Conservation (phyloP, 2,888 invertebrate species). For the Monochamus alternatus region DNA sequence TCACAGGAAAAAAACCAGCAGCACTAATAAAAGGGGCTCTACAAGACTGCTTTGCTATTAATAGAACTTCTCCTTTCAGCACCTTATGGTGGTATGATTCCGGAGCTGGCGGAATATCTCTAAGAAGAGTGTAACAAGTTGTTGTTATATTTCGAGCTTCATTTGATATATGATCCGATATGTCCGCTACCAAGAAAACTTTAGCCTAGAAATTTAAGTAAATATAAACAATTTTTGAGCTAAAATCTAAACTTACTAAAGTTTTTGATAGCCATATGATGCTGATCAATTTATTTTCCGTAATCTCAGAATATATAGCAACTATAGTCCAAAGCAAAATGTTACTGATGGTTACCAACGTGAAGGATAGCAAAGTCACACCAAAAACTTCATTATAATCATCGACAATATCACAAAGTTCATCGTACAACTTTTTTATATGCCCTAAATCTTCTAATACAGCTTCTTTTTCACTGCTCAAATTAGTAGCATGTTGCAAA, state of each 20-base stretch:
- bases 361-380: conserved; percentile 5
- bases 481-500: background rate
- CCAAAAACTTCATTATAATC: conserved; percentile 36
- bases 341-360: background rate
- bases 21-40: conserved; percentile 54
- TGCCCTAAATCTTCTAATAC: background rate
- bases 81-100: conserved; percentile 32
- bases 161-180: conserved; percentile 50
- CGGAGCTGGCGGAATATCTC: conserved; percentile 45
- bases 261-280: background rate
- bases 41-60: conserved; percentile 51
- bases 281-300: background rate
- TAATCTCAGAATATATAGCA: background rate
- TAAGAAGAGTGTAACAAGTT: conserved; percentile 51
- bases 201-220: conserved; percentile 45
- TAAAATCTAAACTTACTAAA: background rate
- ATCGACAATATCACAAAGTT: conserved; percentile 31
- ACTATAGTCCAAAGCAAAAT: conserved; percentile 2
- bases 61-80: conserved; percentile 47
- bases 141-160: conserved; percentile 52
- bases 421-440: conserved; percentile 16
- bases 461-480: background rate
- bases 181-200: conserved; percentile 47
- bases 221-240: conserved; percentile 20
- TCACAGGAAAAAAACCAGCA: conserved; percentile 57